These are phyloP conservation scores for Aphelenchoides bicaudatus DNA, from an alignment of 2,888 invertebrate species.

Conservation along the genomic window DNA sequence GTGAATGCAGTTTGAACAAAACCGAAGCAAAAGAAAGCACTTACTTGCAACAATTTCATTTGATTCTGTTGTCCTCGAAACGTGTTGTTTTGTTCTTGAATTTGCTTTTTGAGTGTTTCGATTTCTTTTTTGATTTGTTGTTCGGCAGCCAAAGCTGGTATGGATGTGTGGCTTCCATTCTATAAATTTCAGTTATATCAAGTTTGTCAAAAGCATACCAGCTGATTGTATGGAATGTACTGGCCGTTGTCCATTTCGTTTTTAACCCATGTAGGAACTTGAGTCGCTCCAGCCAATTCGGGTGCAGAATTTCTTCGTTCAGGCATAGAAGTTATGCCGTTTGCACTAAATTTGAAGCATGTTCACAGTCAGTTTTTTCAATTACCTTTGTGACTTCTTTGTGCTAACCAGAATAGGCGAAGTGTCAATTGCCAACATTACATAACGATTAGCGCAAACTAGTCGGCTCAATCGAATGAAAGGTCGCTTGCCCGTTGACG, in stretches of 20 bases:
- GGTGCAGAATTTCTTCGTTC: slow-evolving; percentile 34
- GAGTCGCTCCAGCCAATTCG: slow-evolving; percentile 20
- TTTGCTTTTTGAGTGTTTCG: slow-evolving; percentile 39
- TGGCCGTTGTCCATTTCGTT: slow-evolving; percentile 39
- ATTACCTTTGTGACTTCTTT: not conserved
- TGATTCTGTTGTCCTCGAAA: slow-evolving; percentile 50
- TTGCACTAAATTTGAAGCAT: too few relatives aligned
- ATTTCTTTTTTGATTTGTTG: slow-evolving; percentile 40
- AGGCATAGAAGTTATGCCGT: not conserved
- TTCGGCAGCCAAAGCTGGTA: slow-evolving; percentile 16
- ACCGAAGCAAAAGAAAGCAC: not conserved
- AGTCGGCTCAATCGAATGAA: slow-evolving; percentile 39
- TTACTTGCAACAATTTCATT: slow-evolving; percentile 46
- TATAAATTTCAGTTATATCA: not conserved
- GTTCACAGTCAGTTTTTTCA: too few relatives aligned
- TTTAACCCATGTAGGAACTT: slow-evolving; percentile 35
- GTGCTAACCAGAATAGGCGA: slow-evolving; percentile 18
- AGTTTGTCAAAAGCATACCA: not conserved
- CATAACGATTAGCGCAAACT: slow-evolving; percentile 34
- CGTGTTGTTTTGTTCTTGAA: slow-evolving; percentile 45
- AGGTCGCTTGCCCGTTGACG: slow-evolving; percentile 34
- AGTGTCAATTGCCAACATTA: slow-evolving; percentile 46
- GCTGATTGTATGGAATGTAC: slow-evolving; percentile 26
- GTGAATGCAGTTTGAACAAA: not conserved
- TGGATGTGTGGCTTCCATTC: not conserved